Evolutionary conservation across 2,888 invertebrate genomes (phyloP), one percentile per base, ranked within the genome.

Genomic region (Saturnia japonica): DNA sequence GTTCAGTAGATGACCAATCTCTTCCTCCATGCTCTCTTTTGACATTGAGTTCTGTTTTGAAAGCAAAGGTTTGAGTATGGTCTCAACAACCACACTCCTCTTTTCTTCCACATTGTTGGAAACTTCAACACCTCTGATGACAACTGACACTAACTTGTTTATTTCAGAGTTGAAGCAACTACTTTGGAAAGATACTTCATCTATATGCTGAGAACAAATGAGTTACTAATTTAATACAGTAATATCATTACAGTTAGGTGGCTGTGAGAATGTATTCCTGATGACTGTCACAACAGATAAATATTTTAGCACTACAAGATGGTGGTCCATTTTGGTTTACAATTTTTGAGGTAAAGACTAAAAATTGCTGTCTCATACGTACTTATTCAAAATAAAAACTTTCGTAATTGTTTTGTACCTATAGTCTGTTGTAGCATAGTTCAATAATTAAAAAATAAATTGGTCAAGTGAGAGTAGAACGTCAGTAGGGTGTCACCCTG

Each of bases 111-210:
- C 95, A 91, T 97, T 96, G 87, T 97, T 97, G 79, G 97, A 97
- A 71, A 98, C 95, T 75, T 97, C 95, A 4, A 97, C 96, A 84
- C 97, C 97, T 74, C 95, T 95, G 76, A 97, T 96, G n/a, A 97
- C 96, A 28, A 98, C 96, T 4, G 97, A 97, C 6, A 98, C 91
- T 19, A 98, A 88, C 87, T 98, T 98, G 34, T 97, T 97, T 70
- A 98, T 96, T 78, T 98, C 98, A 1, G 97, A 97, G 86, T 97
- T 98, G 78, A 98, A 96, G 84, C 97, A 96, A 89, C 97, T 98
- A 85, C 98, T 98, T 70, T 97, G 96, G 76, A 98, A 95, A 75
- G 97, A 96, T 78, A 98, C 95, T 87, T 97, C 97, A 82, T 97
- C 96, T 73, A 98, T 96, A 88, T 97, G 96, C 98, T 98, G 86